These are phyloP conservation scores for Epinephelus malabaricus DNA, from an alignment of 2,797 vertebrate genomes.

Conservation along the genomic window DNA sequence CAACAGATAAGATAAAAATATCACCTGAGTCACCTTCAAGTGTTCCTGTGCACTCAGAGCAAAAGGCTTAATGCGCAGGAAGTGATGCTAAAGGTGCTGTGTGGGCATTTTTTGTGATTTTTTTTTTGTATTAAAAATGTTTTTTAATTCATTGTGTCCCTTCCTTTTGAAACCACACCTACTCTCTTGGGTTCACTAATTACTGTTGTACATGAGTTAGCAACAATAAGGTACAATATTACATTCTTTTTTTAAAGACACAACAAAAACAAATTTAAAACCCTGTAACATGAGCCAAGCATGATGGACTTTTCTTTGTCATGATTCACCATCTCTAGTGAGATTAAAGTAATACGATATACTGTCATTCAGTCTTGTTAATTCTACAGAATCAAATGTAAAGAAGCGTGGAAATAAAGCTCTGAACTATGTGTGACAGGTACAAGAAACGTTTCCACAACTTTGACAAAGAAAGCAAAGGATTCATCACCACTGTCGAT, in stretches of 20 bases:
- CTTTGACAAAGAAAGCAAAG: conserved; percentile 96
- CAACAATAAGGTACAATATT: too few relatives aligned
- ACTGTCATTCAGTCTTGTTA: not conserved
- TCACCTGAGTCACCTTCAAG: not conserved
- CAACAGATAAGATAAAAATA: not conserved
- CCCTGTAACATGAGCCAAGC: not conserved
- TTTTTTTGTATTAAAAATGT: too few relatives aligned
- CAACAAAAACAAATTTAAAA: not conserved
- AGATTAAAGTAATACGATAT: not conserved
- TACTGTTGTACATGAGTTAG: too few relatives aligned
- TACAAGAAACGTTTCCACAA: conserved; percentile 97
- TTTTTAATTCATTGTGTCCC: too few relatives aligned
- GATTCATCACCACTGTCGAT: conserved; percentile 96
- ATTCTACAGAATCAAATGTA: not conserved
- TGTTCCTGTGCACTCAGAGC: not conserved
- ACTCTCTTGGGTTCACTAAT: too few relatives aligned
- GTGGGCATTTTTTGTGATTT: too few relatives aligned
- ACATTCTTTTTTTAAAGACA: not conserved
- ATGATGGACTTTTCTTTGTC: not conserved
- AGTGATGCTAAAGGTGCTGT: too few relatives aligned
- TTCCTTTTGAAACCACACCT: too few relatives aligned
- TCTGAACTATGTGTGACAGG: conserved; percentile 75
- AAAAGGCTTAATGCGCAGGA: not conserved
- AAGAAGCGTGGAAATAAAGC: not conserved
- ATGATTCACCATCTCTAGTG: not conserved